A percentile compares a stretch with the other conserved stretches of the same genome.
Evolutionary conservation across 2,113 vertebrate genomes (phyloP).

Genomic region (Neodontobutis hainanensis): DNA sequence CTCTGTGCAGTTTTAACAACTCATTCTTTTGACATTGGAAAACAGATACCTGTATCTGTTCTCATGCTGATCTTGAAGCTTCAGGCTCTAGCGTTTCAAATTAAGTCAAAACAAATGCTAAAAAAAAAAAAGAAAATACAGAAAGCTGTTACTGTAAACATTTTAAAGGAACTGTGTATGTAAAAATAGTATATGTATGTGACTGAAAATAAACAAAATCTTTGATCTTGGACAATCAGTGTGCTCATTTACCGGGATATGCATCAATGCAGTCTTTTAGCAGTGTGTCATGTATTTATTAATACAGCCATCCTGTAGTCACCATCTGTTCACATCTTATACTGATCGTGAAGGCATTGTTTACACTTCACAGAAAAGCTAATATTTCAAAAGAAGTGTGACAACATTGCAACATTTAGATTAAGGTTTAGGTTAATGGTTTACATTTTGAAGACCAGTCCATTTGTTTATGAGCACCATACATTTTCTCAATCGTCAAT

Average conservation of each 20-base stretch:
- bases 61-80: conserved; percentile 69
- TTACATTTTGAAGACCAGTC: conserved; percentile 20
- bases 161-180: conserved; percentile 84
- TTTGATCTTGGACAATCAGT: conserved; percentile 76
- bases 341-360: too few species aligned
- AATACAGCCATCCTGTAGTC: too few species aligned
- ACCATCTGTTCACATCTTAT: too few species aligned
- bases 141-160: conserved; percentile 79
- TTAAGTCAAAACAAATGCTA: conserved; percentile 73
- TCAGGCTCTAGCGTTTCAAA: conserved; percentile 73
- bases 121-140: conserved; percentile 70
- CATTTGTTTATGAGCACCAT: conserved; percentile 56
- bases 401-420: not conserved
- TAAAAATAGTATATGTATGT: conserved; percentile 84
- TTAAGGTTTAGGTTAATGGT: not conserved
- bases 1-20: conserved; percentile 73
- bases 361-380: too few species aligned
- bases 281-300: not conserved
- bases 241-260: not conserved
- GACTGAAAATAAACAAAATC: conserved; percentile 85
- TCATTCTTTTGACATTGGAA: conserved; percentile 71
- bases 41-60: conserved; percentile 55
- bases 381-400: not conserved
- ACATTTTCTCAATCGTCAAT: conserved; percentile 37
- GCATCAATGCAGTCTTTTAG: not conserved